Conservation (phyloP, 2,797 vertebrate genomes). For the Notoglanidium macrostoma region DNA sequence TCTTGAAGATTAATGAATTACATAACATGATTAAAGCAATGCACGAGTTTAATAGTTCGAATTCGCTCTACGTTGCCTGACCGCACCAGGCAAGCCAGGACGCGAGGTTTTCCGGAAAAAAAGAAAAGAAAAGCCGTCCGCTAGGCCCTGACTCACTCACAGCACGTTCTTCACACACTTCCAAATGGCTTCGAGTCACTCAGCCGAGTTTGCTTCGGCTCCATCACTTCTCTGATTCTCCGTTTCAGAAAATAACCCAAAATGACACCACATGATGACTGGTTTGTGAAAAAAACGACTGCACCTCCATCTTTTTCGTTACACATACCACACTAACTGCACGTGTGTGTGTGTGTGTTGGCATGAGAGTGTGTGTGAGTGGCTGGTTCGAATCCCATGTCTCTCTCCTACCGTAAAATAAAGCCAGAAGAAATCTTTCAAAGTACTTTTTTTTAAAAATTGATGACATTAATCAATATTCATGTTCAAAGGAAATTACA, state of each 20-base stretch:
- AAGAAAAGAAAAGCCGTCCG: neutral
- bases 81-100: neutral
- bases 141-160: conserved; percentile 4
- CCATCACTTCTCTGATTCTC: neutral
- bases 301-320: conserved; percentile 15
- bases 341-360: neutral
- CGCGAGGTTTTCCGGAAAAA: neutral
- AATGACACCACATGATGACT: conserved; percentile 8
- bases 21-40: neutral
- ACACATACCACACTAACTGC: neutral
- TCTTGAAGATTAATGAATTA: neutral
- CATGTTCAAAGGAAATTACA: neutral
- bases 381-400: neutral
- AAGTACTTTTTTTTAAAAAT: neutral
- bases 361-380: neutral
- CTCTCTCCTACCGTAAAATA: neutral
- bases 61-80: neutral
- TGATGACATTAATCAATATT: too few species aligned
- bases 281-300: neutral
- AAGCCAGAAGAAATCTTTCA: neutral
- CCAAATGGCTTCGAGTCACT: conserved; percentile 29
- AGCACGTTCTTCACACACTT: neutral
- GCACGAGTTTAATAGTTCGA: neutral
- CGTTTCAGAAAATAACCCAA: conserved; percentile 25
- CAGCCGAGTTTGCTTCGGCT: neutral